Percentiles rank a stretch among this genome's conserved stretches.
phyloP scores from a whole-genome alignment of 2,888 invertebrate genomes.

The Zygothrica quintamaculata region DNA sequence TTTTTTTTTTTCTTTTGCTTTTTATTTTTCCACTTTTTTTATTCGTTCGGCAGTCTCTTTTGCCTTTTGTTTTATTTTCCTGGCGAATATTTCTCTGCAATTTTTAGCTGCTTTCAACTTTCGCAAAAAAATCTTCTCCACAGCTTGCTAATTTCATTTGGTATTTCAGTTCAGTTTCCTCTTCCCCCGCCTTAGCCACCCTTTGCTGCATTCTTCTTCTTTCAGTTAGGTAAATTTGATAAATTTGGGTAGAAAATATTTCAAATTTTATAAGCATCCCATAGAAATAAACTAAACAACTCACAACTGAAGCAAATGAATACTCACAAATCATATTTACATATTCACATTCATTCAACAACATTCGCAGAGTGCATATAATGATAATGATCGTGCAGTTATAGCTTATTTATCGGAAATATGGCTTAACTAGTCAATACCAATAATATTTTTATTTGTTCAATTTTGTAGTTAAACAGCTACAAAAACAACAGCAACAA shows the following conservation, averaged over 20 bases:
- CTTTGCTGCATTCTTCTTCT: conserved; percentile 5
- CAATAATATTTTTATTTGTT: conserved; percentile 24
- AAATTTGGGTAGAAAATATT: conserved; percentile 7
- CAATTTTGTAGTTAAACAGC: conserved; percentile 58
- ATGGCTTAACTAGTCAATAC: conserved; percentile 28
- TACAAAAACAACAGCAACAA: conserved; percentile 54
- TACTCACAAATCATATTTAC: not conserved
- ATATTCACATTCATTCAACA: too few relatives aligned
- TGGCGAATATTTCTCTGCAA: conserved; percentile 50
- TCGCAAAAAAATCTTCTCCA: conserved; percentile 6
- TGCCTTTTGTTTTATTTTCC: conserved; percentile 40
- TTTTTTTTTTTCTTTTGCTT: conserved; percentile 43
- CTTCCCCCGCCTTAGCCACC: too few relatives aligned
- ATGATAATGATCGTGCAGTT: conserved; percentile 39
- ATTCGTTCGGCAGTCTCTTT: too few relatives aligned
- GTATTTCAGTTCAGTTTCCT: conserved; percentile 53
- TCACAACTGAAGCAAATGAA: not conserved
- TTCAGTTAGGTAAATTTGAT: conserved; percentile 41
- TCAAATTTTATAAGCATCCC: too few relatives aligned
- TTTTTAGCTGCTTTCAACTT: conserved; percentile 50
- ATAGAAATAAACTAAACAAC: too few relatives aligned
- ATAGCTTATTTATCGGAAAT: conserved; percentile 49
- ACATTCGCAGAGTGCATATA: too few relatives aligned
- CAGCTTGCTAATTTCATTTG: conserved; percentile 68
- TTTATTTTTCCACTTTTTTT: too few relatives aligned